Evolutionary conservation across 2,113 vertebrate genomes (phyloP).

Genomic region (Cynocephalus volans): DNA sequence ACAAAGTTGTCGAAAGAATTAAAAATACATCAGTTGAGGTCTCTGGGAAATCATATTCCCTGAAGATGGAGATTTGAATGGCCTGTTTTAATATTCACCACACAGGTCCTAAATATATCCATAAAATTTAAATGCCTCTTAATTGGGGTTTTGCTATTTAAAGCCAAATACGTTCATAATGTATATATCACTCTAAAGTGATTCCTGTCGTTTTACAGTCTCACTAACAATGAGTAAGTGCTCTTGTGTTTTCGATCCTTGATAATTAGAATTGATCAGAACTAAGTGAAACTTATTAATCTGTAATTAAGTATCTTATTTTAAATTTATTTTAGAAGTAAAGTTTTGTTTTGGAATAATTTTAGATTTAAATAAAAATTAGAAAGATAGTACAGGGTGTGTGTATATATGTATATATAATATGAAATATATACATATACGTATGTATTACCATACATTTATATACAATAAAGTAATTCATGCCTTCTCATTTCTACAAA

Average conservation of each 20-base stretch:
- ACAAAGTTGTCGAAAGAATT: not conserved
- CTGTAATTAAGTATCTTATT: not conserved
- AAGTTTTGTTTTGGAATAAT: not conserved
- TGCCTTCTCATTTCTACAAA: not conserved
- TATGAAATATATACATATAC: not conserved
- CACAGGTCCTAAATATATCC: not conserved
- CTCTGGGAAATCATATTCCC: not conserved
- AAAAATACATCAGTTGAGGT: not conserved
- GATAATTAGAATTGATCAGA: not conserved
- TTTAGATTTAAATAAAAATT: not conserved
- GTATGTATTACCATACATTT: too few species aligned
- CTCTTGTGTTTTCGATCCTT: not conserved
- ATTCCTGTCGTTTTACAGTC: not conserved
- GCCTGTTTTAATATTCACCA: not conserved
- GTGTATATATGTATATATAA: not conserved
- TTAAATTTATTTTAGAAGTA: not conserved
- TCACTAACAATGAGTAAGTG: not conserved
- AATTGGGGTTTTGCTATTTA: not conserved
- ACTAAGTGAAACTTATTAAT: not conserved
- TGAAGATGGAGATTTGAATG: not conserved
- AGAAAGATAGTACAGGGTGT: not conserved
- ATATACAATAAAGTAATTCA: slow-evolving; percentile 55
- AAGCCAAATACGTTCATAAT: not conserved
- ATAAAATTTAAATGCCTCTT: not conserved
- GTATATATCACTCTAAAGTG: not conserved